These are phyloP conservation scores for Caenorhabditis doughertyi DNA, from an alignment of 2,888 invertebrate genomes.

Conservation along the genomic window DNA sequence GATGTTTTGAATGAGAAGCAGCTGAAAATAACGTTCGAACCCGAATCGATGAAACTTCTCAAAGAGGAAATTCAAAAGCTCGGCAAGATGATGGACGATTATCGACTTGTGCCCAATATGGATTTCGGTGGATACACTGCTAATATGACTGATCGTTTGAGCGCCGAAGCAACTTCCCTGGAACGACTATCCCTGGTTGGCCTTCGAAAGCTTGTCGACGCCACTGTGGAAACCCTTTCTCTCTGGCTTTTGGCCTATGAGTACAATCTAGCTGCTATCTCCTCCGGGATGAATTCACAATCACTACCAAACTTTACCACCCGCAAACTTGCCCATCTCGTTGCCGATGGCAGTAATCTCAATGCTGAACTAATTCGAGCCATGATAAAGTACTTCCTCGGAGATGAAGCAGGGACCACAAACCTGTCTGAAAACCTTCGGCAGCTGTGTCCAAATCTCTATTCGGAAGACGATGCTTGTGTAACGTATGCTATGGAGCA, in stretches of 20 bases:
- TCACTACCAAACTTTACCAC: conserved; percentile 60
- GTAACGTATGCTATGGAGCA: conserved; percentile 75
- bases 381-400: conserved; percentile 87
- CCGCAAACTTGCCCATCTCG: conserved; percentile 69
- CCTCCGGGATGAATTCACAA: conserved; percentile 68
- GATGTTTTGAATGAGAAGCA: conserved; percentile 55
- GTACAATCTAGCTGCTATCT: conserved; percentile 89
- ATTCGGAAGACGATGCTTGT: conserved; percentile 75
- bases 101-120: conserved; percentile 73
- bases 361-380: conserved; percentile 72
- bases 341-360: conserved; percentile 66
- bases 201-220: conserved; percentile 85
- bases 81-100: conserved; percentile 71
- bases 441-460: conserved; percentile 94
- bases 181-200: conserved; percentile 83
- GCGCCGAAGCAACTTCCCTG: conserved; percentile 77
- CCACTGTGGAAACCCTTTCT: conserved; percentile 89
- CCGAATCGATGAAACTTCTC: conserved; percentile 33
- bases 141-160: conserved; percentile 45
- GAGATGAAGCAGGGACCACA: conserved; percentile 95
- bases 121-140: conserved; percentile 50
- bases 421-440: conserved; percentile 92
- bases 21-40: conserved; percentile 52
- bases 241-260: conserved; percentile 95
- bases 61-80: conserved; percentile 60